A percentile compares a stretch with the other conserved stretches of the same genome.
These are phyloP conservation scores for Helleia helle DNA, from an alignment of 2,888 invertebrate genomes.

Conservation along the genomic window DNA sequence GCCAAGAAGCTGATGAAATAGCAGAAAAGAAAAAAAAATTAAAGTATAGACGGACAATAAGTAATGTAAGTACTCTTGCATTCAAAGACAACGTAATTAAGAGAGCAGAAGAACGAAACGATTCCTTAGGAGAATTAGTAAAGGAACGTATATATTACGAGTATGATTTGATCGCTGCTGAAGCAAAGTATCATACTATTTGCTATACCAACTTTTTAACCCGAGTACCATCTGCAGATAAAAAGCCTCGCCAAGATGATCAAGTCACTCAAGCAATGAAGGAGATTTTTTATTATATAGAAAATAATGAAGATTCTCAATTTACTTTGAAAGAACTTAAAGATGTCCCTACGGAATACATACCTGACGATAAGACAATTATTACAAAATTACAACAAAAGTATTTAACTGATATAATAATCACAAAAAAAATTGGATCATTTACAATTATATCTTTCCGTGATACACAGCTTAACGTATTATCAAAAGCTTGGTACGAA, in stretches of 20 bases:
- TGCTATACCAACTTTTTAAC: slow-evolving; percentile 34
- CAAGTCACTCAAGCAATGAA: slow-evolving; percentile 36
- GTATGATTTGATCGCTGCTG: slow-evolving; percentile 31
- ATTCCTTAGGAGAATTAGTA: slow-evolving; percentile 31
- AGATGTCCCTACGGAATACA: slow-evolving; percentile 30
- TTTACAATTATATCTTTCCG: slow-evolving; percentile 34
- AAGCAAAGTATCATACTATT: slow-evolving; percentile 35
- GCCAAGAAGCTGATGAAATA: slow-evolving; percentile 32
- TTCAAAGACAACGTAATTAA: slow-evolving; percentile 35
- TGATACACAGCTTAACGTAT: slow-evolving; percentile 30
- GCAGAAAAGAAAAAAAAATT: slow-evolving; percentile 29
- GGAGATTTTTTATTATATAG: slow-evolving; percentile 36
- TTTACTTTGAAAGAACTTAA: slow-evolving; percentile 37
- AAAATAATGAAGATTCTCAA: slow-evolving; percentile 39
- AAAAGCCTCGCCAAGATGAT: slow-evolving; percentile 32
- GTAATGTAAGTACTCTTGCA: slow-evolving; percentile 31
- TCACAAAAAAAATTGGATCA: slow-evolving; percentile 28
- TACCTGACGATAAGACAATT: slow-evolving; percentile 33
- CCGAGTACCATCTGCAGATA: slow-evolving; percentile 28
- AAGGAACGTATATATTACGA: slow-evolving; percentile 26
- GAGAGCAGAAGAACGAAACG: slow-evolving; percentile 33
- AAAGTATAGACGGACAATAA: slow-evolving; percentile 31
- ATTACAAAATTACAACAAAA: slow-evolving; percentile 30
- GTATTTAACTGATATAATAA: slow-evolving; percentile 29
- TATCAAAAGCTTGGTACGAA: slow-evolving; percentile 34